Evolutionary conservation across 2,888 invertebrate genomes (phyloP), one percentile per base, ranked within the genome.

Genomic region (Gryllus longicercus): DNA sequence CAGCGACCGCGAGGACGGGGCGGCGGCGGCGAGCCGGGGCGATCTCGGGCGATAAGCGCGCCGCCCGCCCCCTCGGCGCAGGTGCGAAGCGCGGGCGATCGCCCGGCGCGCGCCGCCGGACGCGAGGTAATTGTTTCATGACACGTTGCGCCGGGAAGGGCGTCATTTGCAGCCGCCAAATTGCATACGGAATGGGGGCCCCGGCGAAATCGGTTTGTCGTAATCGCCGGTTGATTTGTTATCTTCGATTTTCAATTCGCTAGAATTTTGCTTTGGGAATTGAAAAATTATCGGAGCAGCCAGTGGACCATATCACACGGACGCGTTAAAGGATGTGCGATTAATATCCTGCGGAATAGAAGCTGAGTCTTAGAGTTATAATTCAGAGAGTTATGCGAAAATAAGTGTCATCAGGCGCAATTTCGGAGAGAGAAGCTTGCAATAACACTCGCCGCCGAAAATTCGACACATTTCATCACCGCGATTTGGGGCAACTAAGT

Each of bases 301-400:
- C 63, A 63, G 63, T 63, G n/a, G 63, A 63, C 16, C 63, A 63
- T 63, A 63, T 63, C 63, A 63, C 63, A 63, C 63, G 63, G n/a
- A 14, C 63, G 63, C 63, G 14, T 63, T 63, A 38, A 38, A 38
- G 38, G 38, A 38, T 38, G 38, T 63, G 63, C 63, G 63, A 63
- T 63, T 63, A 63, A 63, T 63, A n/a, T 63, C 63, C 63, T 18
- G 63, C 63, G 63, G 63, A 63, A 63, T 63, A 63, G 63, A n/a
- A 63, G 63, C 63, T n/a, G 63, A n/a, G 16, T 63, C n/a, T 63
- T 14, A 63, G 63, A 63, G 63, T 63, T 63, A n/a, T 63, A 63
- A 63, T 63, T 63, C 63, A 16, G n/a, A 63, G 63, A 63, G 63
- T 63, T 63, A 63, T 63, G 63, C 63, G 63, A 63, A 63, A 63